Evolutionary conservation across 2,113 vertebrate genomes (phyloP).

Genomic region (Esox niger): DNA sequence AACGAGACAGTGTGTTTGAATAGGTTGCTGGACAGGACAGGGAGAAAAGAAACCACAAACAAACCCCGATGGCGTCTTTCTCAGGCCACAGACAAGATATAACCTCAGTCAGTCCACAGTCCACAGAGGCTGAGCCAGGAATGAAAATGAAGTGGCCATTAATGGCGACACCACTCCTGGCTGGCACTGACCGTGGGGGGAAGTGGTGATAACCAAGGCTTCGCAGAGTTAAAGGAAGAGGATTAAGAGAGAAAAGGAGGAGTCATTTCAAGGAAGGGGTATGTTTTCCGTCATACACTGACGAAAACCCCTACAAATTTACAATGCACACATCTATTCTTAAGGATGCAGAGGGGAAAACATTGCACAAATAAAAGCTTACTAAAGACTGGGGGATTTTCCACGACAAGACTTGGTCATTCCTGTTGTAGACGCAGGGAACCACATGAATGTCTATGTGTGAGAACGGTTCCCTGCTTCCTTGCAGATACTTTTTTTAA

Average conservation of each 20-base stretch:
- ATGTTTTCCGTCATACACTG: constrained; percentile 5
- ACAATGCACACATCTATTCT: too few relatives aligned
- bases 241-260: too few relatives aligned
- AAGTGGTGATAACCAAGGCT: not conserved
- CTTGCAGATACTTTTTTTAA: too few relatives aligned
- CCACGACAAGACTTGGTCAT: too few relatives aligned
- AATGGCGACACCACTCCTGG: not conserved
- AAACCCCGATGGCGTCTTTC: constrained; percentile 31
- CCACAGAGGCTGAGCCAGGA: constrained; percentile 9
- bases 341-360: too few relatives aligned
- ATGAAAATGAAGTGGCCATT: not conserved
- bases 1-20: constrained; percentile 54
- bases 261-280: not conserved
- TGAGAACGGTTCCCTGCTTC: too few relatives aligned
- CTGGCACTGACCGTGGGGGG: not conserved
- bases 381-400: too few relatives aligned
- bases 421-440: too few relatives aligned
- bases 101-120: constrained; percentile 19
- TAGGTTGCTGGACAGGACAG: constrained; percentile 37
- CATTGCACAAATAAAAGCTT: too few relatives aligned
- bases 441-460: too few relatives aligned
- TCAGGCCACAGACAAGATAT: constrained; percentile 42
- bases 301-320: too few relatives aligned
- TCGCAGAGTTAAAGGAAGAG: too few relatives aligned
- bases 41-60: constrained; percentile 52